Conservation (phyloP, 1,140 invertebrate species). For the Mya arenaria region DNA sequence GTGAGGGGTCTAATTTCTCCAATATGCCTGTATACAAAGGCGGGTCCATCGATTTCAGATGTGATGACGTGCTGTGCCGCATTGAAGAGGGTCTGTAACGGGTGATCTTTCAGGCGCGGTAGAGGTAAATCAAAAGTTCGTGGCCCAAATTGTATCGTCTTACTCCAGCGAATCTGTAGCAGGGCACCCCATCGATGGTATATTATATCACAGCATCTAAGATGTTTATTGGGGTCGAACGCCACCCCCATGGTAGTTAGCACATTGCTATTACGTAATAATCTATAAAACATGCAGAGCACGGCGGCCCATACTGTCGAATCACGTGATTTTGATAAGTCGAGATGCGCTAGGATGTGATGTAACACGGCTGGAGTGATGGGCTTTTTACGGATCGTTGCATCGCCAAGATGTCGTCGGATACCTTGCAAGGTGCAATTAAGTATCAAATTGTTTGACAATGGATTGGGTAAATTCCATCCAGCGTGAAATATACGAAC, state of each 20-base stretch:
- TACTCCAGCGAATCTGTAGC: slow-evolving; percentile 10
- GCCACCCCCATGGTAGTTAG: neutral
- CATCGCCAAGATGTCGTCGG: neutral
- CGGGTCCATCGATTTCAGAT: too few species aligned
- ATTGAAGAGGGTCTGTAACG: too few species aligned
- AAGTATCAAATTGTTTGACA: neutral
- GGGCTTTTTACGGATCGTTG: neutral
- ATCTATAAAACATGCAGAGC: slow-evolving; percentile 27
- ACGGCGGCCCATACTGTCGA: slow-evolving; percentile 1
- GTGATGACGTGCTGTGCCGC: too few species aligned
- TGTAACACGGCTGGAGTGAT: neutral
- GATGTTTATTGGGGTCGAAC: slow-evolving; percentile 2
- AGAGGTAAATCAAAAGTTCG: slow-evolving; percentile 16
- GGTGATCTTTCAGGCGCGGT: neutral
- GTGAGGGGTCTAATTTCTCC: too few species aligned
- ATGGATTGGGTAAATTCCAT: slow-evolving; percentile 17
- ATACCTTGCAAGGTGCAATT: neutral
- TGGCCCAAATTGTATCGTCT: slow-evolving; percentile 14
- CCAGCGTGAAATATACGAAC: neutral
- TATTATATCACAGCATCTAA: slow-evolving; percentile 1
- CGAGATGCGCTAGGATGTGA: neutral
- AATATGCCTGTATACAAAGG: too few species aligned
- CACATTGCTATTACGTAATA: slow-evolving; percentile 32
- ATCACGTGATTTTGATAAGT: neutral
- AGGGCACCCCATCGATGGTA: neutral